Conservation (phyloP, 1,140 invertebrate genomes). For the Augochlora pura region DNA sequence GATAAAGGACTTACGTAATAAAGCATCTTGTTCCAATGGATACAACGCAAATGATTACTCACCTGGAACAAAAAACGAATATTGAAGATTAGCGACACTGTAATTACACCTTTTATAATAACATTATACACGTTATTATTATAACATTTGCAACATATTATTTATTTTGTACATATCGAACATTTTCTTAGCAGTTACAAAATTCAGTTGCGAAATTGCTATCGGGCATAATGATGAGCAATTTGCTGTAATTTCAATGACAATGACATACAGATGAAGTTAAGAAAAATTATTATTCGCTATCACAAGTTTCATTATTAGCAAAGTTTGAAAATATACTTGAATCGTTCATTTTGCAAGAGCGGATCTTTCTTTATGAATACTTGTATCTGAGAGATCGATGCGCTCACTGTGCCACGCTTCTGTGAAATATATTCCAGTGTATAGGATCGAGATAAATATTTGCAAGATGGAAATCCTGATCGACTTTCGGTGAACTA, state of each 20-base stretch:
- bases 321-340: background rate
- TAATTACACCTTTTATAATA: no score
- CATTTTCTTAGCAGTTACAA: background rate
- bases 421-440: constrained; percentile 1
- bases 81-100: background rate
- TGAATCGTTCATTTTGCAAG: background rate
- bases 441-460: constrained; percentile 20
- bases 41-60: background rate
- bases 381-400: constrained; percentile 19
- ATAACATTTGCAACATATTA: no score
- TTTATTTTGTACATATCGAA: no score
- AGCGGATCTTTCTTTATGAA: constrained; percentile 9
- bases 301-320: no score
- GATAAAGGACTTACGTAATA: no score
- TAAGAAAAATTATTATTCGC: no score
- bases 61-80: constrained; percentile 11
- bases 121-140: no score
- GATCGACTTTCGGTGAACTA: background rate
- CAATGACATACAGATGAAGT: no score
- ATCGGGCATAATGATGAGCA: no score
- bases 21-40: no score
- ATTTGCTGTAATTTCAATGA: no score
- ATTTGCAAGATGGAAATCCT: constrained; percentile 26
- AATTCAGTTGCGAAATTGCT: background rate
- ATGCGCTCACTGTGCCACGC: background rate